These are phyloP conservation scores for Acanthaster planci DNA, from an alignment of 35 echinoderm and acorn worm genomes.

Conservation along the genomic window DNA sequence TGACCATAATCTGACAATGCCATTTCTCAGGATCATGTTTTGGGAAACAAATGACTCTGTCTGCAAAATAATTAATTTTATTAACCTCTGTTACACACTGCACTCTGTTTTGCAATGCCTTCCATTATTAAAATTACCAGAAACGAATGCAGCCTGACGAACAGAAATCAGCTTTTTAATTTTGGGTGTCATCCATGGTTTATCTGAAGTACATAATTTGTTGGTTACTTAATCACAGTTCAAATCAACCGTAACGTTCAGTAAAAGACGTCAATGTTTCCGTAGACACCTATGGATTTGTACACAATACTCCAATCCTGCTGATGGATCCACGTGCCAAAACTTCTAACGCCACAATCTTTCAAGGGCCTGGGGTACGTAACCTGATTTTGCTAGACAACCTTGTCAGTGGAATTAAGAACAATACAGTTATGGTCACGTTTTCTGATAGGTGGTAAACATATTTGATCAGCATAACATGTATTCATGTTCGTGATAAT, in stretches of 20 bases:
- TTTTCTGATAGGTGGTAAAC: not conserved
- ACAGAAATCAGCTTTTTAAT: constrained; percentile 24
- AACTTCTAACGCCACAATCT: constrained; percentile 7
- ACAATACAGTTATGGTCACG: not conserved
- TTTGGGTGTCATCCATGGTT: constrained; percentile 35
- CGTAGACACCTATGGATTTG: not conserved
- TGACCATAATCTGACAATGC: too few relatives aligned
- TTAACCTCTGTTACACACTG: not conserved
- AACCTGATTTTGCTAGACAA: not conserved
- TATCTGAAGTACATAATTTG: not conserved
- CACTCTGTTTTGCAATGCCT: constrained; percentile 5
- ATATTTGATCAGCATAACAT: not conserved
- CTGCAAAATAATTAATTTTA: constrained; percentile 13
- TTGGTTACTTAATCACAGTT: constrained; percentile 1
- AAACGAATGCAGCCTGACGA: constrained; percentile 16
- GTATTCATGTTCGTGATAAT: too few relatives aligned
- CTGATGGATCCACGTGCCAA: not conserved
- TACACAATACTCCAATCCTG: constrained; percentile 14
- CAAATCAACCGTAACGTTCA: not conserved
- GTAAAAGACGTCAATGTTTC: constrained; percentile 29
- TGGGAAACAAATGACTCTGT: too few relatives aligned
- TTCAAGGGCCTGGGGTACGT: not conserved
- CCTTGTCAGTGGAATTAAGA: not conserved
- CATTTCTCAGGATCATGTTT: too few relatives aligned
- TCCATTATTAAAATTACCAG: not conserved